Percentiles rank a stretch among this genome's conserved stretches.
These are phyloP conservation scores for Ganaspis brasiliensis DNA, from an alignment of 2,888 invertebrate species.

Conservation along the genomic window DNA sequence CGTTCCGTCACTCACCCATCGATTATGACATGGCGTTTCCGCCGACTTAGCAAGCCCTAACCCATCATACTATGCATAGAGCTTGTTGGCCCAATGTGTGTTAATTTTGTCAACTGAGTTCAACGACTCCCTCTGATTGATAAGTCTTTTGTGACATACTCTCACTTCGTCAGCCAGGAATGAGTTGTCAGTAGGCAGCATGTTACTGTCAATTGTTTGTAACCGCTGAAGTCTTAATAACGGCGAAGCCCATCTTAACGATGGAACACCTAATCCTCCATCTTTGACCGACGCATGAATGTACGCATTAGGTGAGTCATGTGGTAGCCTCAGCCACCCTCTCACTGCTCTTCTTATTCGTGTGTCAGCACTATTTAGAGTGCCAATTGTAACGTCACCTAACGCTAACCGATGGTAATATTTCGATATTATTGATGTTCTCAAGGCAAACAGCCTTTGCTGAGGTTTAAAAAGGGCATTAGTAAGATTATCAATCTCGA, in stretches of 20 bases:
- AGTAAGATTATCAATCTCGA: not conserved
- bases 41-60: too few species aligned
- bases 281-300: constrained; percentile 68
- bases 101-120: too few species aligned
- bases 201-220: too few species aligned
- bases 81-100: too few species aligned
- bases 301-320: constrained; percentile 69
- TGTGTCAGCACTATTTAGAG: constrained; percentile 60
- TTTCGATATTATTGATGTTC: constrained; percentile 62
- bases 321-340: constrained; percentile 70
- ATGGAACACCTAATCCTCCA: constrained; percentile 60
- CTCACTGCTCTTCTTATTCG: constrained; percentile 67
- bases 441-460: constrained; percentile 55
- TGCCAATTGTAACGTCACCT: constrained; percentile 61
- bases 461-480: constrained; percentile 56
- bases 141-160: too few species aligned
- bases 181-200: too few species aligned
- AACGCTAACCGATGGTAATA: constrained; percentile 74
- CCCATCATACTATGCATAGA: too few species aligned
- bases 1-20: constrained; percentile 37
- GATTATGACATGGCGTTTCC: too few species aligned
- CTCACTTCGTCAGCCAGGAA: too few species aligned
- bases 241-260: not conserved
- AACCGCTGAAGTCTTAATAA: not conserved
- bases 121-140: too few species aligned